A percentile compares a stretch with the other conserved stretches of the same genome.
These are phyloP conservation scores for Melanotaenia nigrans DNA, from an alignment of 2,797 vertebrate genomes.

Conservation along the genomic window DNA sequence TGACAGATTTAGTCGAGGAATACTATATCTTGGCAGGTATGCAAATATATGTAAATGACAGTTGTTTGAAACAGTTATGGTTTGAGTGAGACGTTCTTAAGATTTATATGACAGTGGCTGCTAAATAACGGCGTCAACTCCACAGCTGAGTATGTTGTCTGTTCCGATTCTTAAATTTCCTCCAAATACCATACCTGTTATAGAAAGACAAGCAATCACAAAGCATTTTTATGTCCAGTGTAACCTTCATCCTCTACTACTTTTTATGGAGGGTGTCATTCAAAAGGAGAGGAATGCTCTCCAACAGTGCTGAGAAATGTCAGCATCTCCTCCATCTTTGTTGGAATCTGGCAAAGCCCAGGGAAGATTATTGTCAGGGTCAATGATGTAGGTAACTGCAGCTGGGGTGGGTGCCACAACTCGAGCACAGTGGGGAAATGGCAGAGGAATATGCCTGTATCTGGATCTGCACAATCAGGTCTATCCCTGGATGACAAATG, in stretches of 20 bases:
- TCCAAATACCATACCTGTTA: conserved; percentile 21
- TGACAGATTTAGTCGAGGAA: conserved; percentile 72
- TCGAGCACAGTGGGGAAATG: conserved; percentile 14
- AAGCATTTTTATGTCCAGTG: conserved; percentile 24
- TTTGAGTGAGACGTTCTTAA: conserved; percentile 51
- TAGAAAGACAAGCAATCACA: conserved; percentile 18
- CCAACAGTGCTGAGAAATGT: conserved; percentile 51
- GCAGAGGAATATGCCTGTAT: conserved; percentile 37
- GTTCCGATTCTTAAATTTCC: conserved; percentile 57
- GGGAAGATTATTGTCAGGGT: conserved; percentile 54
- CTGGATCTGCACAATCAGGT: conserved; percentile 49
- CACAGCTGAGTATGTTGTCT: conserved; percentile 36
- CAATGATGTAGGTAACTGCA: conserved; percentile 52
- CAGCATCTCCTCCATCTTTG: conserved; percentile 61
- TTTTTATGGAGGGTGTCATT: conserved; percentile 56
- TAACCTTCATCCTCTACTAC: conserved; percentile 21
- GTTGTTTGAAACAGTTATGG: conserved; percentile 49
- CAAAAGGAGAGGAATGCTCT: conserved; percentile 65
- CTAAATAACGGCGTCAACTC: conserved; percentile 39
- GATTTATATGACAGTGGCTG: conserved; percentile 23
- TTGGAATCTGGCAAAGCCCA: conserved; percentile 54
- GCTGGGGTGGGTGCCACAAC: conserved; percentile 42
- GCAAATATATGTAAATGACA: conserved; percentile 71
- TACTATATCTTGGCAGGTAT: conserved; percentile 64
- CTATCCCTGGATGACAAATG: conserved; percentile 74